Conservation (phyloP, 2,113 vertebrate genomes). For the Phyllopteryx taeniolatus region DNA sequence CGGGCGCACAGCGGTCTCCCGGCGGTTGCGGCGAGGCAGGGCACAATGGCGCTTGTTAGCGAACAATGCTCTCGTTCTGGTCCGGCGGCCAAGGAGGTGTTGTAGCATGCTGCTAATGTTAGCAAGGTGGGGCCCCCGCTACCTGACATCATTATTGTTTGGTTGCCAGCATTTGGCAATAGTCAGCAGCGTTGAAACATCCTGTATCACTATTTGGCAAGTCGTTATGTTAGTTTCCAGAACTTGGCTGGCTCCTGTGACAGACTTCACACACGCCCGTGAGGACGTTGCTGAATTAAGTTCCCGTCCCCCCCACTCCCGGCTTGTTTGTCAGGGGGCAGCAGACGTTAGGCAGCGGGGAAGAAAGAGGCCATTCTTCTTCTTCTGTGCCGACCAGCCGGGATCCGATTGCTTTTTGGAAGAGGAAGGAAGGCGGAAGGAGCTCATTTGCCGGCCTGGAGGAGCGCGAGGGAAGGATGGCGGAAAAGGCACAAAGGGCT, state of each 20-base stretch:
- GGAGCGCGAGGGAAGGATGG: constrained; percentile 3
- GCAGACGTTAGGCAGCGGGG: constrained; percentile 43
- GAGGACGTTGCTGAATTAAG: not conserved
- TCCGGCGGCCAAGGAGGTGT: not conserved
- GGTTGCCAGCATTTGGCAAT: not conserved
- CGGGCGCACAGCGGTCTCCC: constrained; percentile 55
- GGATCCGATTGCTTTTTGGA: constrained; percentile 16
- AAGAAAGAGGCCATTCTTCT: constrained; percentile 65
- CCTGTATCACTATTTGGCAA: not conserved
- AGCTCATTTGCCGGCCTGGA: constrained; percentile 10
- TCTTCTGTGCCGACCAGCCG: constrained; percentile 31
- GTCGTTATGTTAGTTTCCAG: not conserved
- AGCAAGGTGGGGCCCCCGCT: not conserved
- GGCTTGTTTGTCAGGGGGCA: constrained; percentile 17
- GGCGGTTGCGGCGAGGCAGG: constrained; percentile 7
- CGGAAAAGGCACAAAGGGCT: not conserved
- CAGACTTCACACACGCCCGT: not conserved
- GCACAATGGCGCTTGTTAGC: constrained; percentile 53
- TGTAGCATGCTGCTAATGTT: not conserved
- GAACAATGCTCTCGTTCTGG: not conserved
- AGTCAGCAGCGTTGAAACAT: not conserved
- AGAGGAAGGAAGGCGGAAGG: constrained; percentile 60
- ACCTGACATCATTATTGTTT: not conserved
- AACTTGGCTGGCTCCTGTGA: not conserved
- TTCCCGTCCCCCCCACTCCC: not conserved